Evolutionary conservation across 2,797 vertebrate species (phyloP).

Genomic region (Bradypus variegatus): DNA sequence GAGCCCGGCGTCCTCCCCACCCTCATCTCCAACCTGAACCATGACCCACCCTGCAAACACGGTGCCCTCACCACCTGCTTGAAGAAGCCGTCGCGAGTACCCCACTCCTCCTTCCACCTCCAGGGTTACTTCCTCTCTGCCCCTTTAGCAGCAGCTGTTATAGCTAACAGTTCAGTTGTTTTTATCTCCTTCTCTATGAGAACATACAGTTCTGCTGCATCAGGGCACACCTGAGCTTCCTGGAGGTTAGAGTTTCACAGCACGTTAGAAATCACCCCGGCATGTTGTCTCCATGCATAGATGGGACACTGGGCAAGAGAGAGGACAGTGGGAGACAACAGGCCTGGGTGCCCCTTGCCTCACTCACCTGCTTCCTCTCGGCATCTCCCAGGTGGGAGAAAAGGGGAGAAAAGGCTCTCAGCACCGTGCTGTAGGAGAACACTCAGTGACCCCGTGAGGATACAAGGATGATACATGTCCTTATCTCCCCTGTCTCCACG

Average conservation of each 20-base stretch:
- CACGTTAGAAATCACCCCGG: not conserved
- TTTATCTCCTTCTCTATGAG: not conserved
- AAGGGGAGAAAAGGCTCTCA: not conserved
- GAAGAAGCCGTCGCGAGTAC: not conserved
- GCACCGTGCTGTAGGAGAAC: not conserved
- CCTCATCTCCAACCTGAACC: not conserved
- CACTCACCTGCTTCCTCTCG: not conserved
- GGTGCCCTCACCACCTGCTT: not conserved
- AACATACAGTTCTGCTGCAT: not conserved
- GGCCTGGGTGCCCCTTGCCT: not conserved
- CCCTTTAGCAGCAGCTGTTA: not conserved
- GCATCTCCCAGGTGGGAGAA: fast-evolving
- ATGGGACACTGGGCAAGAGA: not conserved
- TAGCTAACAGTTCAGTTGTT: not conserved
- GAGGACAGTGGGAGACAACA: not conserved
- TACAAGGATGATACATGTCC: not conserved
- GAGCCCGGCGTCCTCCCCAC: not conserved
- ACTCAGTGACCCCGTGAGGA: not conserved
- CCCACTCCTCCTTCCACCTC: not conserved
- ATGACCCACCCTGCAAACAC: not conserved
- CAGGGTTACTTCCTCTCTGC: not conserved
- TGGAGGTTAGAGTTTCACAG: not conserved
- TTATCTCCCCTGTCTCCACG: not conserved
- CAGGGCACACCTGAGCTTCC: not conserved
- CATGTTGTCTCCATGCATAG: not conserved